These are phyloP conservation scores for Todiramphus chloris DNA, from an alignment of 2,113 vertebrate genomes.

Conservation along the genomic window DNA sequence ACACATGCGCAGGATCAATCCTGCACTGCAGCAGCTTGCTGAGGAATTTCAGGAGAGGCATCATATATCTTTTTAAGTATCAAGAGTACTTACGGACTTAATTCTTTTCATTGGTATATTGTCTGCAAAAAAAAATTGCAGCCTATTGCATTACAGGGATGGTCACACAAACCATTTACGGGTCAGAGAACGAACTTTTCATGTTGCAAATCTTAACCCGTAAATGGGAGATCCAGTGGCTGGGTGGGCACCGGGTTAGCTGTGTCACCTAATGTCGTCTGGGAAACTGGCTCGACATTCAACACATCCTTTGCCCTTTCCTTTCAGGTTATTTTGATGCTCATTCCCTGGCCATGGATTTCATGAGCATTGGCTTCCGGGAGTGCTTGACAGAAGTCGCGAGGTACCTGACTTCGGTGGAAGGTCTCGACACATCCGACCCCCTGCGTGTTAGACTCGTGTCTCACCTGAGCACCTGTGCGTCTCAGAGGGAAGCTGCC, in stretches of 20 bases:
- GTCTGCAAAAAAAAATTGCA: conserved; percentile 7
- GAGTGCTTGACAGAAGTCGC: conserved; percentile 92
- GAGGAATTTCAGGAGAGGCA: conserved; percentile 45
- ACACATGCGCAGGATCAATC: neutral
- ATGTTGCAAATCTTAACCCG: neutral
- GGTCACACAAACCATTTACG: conserved; percentile 2
- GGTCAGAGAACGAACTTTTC: neutral
- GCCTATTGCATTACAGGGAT: conserved; percentile 7
- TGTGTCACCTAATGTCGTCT: accelerated
- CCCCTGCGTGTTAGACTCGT: conserved; percentile 86
- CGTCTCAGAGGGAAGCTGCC: conserved; percentile 86
- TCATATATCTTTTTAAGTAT: neutral
- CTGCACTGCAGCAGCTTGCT: conserved; percentile 27
- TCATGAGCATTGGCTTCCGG: conserved; percentile 95
- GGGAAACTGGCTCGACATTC: neutral
- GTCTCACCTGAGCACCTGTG: conserved; percentile 91
- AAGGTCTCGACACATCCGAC: conserved; percentile 87
- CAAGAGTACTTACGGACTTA: conserved; percentile 15
- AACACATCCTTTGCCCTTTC: neutral
- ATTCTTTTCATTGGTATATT: conserved; percentile 2
- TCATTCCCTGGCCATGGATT: conserved; percentile 92
- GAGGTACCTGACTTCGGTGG: conserved; percentile 87
- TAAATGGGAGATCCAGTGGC: neutral
- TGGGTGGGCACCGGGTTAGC: neutral
- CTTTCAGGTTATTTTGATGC: conserved; percentile 86